Conservation (phyloP, 2,888 invertebrate species). For the Micoletzkya japonica region DNA sequence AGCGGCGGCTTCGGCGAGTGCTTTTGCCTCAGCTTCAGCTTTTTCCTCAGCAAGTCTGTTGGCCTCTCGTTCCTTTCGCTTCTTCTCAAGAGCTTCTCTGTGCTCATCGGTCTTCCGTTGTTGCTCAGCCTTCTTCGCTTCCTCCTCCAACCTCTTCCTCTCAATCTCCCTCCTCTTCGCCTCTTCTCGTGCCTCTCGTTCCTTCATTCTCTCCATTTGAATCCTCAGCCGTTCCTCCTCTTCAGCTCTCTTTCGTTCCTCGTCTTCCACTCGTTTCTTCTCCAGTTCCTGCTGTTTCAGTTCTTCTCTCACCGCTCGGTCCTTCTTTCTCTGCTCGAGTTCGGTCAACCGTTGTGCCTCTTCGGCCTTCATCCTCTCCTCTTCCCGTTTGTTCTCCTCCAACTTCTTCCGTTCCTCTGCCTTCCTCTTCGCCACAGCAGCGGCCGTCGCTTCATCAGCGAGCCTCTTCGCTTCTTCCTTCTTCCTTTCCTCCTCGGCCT, state of each 20-base stretch:
- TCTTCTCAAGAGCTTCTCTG: conserved; percentile 23
- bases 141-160: conserved; percentile 5
- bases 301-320: conserved; percentile 11
- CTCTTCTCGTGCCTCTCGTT: too few relatives aligned
- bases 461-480: conserved; percentile 10
- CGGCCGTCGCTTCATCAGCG: conserved; percentile 30
- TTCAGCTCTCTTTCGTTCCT: not conserved
- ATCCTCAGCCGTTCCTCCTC: conserved; percentile 19
- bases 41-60: conserved; percentile 13
- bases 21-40: conserved; percentile 11
- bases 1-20: not conserved
- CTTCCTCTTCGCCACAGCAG: conserved; percentile 30
- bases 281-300: conserved; percentile 26
- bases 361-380: conserved; percentile 3
- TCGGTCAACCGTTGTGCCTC: conserved; percentile 1
- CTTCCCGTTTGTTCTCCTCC: conserved; percentile 18
- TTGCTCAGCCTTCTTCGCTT: conserved; percentile 23
- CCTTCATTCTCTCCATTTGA: too few relatives aligned
- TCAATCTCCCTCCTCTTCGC: conserved; percentile 25
- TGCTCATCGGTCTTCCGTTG: conserved; percentile 27
- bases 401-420: conserved; percentile 28
- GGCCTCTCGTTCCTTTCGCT: conserved; percentile 6
- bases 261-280: conserved; percentile 29
- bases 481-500: conserved; percentile 25
- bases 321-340: conserved; percentile 13